Evolutionary conservation across 2,888 invertebrate genomes (phyloP).

Genomic region (Napeogenes sylphis): DNA sequence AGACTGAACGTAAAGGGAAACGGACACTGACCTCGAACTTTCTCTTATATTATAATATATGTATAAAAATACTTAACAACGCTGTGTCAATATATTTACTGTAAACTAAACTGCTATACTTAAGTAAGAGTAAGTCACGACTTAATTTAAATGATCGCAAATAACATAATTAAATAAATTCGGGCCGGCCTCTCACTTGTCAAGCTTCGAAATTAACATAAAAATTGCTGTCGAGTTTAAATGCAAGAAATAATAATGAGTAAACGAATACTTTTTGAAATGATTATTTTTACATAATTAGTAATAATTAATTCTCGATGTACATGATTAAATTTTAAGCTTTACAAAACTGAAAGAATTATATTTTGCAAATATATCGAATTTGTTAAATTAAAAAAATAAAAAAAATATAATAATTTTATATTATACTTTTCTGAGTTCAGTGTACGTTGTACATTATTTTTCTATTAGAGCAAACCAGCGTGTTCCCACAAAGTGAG

Average conservation of each 20-base stretch:
- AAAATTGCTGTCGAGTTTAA: neutral
- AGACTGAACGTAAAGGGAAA: constrained; percentile 37
- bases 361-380: too few relatives aligned
- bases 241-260: neutral
- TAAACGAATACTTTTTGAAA: neutral
- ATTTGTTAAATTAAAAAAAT: too few relatives aligned
- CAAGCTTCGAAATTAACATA: constrained; percentile 3
- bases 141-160: neutral
- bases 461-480: constrained; percentile 45
- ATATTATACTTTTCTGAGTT: neutral
- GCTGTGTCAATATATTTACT: too few relatives aligned
- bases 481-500: constrained; percentile 58
- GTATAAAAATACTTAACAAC: too few relatives aligned
- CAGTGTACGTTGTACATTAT: constrained; percentile 36
- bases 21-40: constrained; percentile 33
- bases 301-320: neutral
- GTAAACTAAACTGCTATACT: too few relatives aligned
- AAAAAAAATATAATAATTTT: neutral
- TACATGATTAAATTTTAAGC: too few relatives aligned
- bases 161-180: constrained; percentile 20
- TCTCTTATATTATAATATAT: constrained; percentile 16
- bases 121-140: constrained; percentile 21
- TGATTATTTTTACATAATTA: neutral
- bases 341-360: too few relatives aligned
- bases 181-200: constrained; percentile 20